phyloP scores from a whole-genome alignment of 2,113 vertebrate genomes.

The Ceuthmochares aereus region DNA sequence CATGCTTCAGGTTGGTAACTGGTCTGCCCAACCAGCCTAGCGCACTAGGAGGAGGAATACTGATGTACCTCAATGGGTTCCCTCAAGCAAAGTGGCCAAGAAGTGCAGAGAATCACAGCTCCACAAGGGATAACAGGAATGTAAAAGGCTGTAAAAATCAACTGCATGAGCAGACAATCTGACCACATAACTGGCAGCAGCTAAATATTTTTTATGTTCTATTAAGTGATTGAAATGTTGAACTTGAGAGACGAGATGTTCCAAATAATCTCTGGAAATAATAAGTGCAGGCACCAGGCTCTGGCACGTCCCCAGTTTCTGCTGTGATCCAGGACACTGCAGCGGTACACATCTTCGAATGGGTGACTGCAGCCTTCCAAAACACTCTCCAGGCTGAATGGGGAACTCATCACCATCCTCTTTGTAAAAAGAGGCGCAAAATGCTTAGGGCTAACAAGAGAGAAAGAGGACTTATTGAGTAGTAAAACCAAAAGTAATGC shows the following conservation, averaged over 20 bases:
- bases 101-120: not conserved
- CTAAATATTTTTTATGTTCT: not conserved
- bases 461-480: not conserved
- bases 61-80: not conserved
- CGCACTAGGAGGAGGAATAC: not conserved
- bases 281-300: not conserved
- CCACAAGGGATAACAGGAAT: not conserved
- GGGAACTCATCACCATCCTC: not conserved
- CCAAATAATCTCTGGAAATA: not conserved
- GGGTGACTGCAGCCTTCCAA: not conserved
- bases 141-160: not conserved
- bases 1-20: not conserved
- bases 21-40: not conserved
- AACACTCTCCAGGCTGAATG: not conserved
- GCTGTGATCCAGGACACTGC: not conserved
- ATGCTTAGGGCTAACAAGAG: not conserved
- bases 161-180: not conserved
- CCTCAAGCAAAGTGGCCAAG: not conserved
- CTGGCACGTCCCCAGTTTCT: not conserved
- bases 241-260: not conserved
- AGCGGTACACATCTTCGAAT: not conserved
- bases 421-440: not conserved
- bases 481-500: not conserved
- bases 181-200: not conserved
- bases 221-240: not conserved